Evolutionary conservation across 1,140 invertebrate species (phyloP), one percentile per base, ranked within the genome.

Genomic region (Trichonephila clavipes): DNA sequence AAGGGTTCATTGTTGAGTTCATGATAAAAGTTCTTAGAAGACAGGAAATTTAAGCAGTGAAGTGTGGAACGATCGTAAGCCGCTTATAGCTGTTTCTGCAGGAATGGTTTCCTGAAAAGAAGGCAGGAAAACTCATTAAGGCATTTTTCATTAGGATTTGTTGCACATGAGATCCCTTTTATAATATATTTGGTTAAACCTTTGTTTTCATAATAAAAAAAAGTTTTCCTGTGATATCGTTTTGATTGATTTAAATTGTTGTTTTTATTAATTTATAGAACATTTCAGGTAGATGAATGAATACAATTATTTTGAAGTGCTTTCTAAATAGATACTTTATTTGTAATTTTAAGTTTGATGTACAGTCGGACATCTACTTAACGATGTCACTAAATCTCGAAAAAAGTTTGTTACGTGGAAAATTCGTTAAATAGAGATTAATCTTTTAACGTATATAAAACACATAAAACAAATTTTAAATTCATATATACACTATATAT

Each of bases 41-140:
- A 85, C 83, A 85, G 83, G 44, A 85, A 85, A 85, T 85, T 85
- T 85, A 85, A 85, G 83, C 83, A 85, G 83, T 85, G 24, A 58
- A 59, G 44, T 85, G 83, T 85, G 83, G 51, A 85, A 85, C n/a
- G 83, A 85, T 85, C 83, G 83, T 85, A 85, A 85, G 51, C 83
- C 58, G 83, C 83, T 85, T 85, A 85, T 58, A 85, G 40, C 44
- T 58, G 83, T 85, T 85, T 85, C 83, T 85, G 44, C 44, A 59
- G 58, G 83, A 85, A 24, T 19, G 51, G 7, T 28, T 85, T 85
- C 58, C 24, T 59, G 83, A 85, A 24, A 85, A 85, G 51, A 24
- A 85, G 21, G 83, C 83, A 85, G 61, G 83, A 85, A 85, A 85
- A 85, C 83, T 85, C 83, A 85, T 85, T 85, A 85, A 85, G 58